A percentile compares a stretch with the other conserved stretches of the same genome.
phyloP scores from a whole-genome alignment of 2,113 vertebrate species.

The Colossoma macropomum region DNA sequence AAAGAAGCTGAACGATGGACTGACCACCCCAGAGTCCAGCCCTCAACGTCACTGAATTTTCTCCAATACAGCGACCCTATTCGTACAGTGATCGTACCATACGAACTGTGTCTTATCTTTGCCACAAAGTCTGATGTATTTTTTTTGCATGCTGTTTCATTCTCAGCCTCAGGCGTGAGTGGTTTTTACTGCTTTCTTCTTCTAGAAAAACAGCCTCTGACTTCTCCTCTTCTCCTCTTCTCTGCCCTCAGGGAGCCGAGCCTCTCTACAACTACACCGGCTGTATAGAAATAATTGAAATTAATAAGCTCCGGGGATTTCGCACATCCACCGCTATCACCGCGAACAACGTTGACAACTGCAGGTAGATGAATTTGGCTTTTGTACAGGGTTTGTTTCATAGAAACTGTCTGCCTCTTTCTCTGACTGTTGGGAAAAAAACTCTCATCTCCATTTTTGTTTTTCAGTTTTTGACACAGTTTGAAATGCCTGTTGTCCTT shows the following conservation, averaged over 20 bases:
- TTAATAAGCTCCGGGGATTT: conserved; percentile 81
- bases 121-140: conserved; percentile 1
- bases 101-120: conserved; percentile 2
- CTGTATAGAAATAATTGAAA: conserved; percentile 83
- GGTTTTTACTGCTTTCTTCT: conserved; percentile 42
- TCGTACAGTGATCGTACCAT: neutral
- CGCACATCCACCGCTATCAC: conserved; percentile 72
- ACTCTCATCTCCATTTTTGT: too few relatives aligned
- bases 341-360: conserved; percentile 76
- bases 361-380: conserved; percentile 78
- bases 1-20: too few relatives aligned
- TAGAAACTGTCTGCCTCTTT: too few relatives aligned
- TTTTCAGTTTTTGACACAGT: too few relatives aligned
- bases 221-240: conserved; percentile 28
- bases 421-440: too few relatives aligned
- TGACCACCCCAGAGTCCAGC: too few relatives aligned
- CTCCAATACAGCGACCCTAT: neutral
- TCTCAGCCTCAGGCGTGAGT: conserved; percentile 27
- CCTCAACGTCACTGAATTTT: neutral
- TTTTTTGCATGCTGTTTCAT: conserved; percentile 19
- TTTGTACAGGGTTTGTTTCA: neutral
- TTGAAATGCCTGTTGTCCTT: neutral
- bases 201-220: conserved; percentile 36
- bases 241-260: conserved; percentile 70
- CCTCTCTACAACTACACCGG: conserved; percentile 84